Percentiles rank a stretch among this genome's conserved stretches.
These are phyloP conservation scores for Callinectes sapidus DNA, from an alignment of 2,888 invertebrate genomes.

Conservation along the genomic window DNA sequence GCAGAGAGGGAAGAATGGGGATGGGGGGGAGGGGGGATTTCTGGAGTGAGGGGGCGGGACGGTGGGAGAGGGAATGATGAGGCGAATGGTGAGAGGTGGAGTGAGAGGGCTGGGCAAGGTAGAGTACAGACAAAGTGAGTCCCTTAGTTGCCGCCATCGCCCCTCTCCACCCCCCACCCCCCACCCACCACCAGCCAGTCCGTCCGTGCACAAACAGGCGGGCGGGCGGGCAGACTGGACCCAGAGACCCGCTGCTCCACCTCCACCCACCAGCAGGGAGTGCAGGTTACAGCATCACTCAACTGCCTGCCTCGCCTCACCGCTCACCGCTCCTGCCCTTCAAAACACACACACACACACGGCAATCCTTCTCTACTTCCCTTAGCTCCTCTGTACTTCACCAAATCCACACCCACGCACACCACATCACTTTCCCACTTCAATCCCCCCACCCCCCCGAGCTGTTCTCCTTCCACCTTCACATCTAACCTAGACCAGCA, in stretches of 20 bases:
- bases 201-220: neutral
- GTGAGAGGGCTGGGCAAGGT: neutral
- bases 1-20: conserved; percentile 12
- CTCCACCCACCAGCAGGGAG: conserved; percentile 15
- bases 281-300: neutral
- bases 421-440: neutral
- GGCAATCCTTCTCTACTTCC: neutral
- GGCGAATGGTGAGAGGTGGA: neutral
- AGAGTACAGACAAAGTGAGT: conserved; percentile 15
- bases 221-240: conserved; percentile 34
- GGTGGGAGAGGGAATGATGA: neutral
- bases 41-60: neutral
- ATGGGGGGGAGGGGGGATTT: neutral
- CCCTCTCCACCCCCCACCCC: conserved; percentile 13
- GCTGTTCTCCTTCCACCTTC: no score
- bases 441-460: neutral
- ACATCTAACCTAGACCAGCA: neutral
- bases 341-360: neutral
- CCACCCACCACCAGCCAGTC: neutral
- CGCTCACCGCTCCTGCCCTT: conserved; percentile 28
- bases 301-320: neutral
- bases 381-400: neutral
- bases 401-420: neutral
- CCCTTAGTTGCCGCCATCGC: neutral
- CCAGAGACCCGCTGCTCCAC: conserved; percentile 35